Evolutionary conservation across 2,113 vertebrate genomes (phyloP).

Genomic region (Ammodytes marinus): DNA sequence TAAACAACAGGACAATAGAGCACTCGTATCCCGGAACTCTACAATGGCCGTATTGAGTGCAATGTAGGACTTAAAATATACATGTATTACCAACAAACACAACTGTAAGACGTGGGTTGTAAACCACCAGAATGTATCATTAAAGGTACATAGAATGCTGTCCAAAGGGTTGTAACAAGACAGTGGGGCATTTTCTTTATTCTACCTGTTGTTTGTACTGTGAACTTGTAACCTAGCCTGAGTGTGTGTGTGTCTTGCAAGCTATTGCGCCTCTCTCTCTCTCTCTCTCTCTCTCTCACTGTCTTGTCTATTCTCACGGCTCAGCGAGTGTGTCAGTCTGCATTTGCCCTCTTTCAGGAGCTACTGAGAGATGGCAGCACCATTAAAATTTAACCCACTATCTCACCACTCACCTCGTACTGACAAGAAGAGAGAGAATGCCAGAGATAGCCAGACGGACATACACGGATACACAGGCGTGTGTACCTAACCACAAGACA

Average conservation of each 20-base stretch:
- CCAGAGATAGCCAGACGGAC: conserved; percentile 55
- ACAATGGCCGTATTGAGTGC: background rate
- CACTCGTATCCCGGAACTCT: background rate
- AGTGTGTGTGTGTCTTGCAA: conserved; percentile 55
- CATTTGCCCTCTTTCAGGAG: conserved; percentile 76
- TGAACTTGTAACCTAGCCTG: conserved; percentile 56
- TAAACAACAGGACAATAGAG: background rate
- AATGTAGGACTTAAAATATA: conserved; percentile 8
- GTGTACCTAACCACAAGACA: conserved; percentile 60
- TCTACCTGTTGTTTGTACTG: conserved; percentile 67
- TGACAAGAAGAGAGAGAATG: conserved; percentile 57
- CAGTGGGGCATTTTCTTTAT: conserved; percentile 3
- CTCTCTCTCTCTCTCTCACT: conserved; percentile 26
- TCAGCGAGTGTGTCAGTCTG: conserved; percentile 82
- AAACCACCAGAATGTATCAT: conserved; percentile 9
- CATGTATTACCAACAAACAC: background rate
- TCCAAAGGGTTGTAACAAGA: conserved; percentile 1
- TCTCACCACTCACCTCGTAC: conserved; percentile 72
- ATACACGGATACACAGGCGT: conserved; percentile 59
- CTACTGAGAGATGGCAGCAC: conserved; percentile 82
- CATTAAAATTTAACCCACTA: conserved; percentile 86
- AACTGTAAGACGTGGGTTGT: background rate
- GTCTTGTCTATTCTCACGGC: conserved; percentile 78
- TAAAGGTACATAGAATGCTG: conserved; percentile 1
- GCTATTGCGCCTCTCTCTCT: conserved; percentile 61